phyloP scores from a whole-genome alignment of 1,140 invertebrate genomes.

The Coelopa frigida region DNA sequence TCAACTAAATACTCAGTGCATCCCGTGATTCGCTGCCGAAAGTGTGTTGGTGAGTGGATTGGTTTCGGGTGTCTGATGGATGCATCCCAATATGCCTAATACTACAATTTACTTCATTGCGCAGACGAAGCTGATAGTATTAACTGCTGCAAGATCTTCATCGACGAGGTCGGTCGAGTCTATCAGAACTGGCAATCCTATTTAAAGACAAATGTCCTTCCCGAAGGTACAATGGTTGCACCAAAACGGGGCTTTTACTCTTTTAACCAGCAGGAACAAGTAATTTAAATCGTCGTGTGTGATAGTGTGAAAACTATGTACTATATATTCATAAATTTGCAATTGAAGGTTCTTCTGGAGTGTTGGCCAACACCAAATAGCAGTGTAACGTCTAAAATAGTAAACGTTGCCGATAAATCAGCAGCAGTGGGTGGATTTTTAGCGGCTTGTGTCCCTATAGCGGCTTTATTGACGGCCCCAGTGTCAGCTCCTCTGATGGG shows the following conservation, averaged over 20 bases:
- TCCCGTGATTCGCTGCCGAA: constrained; percentile 31
- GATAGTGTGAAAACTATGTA: too few relatives aligned
- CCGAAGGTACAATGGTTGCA: constrained; percentile 29
- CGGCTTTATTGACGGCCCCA: constrained; percentile 16
- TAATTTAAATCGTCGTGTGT: constrained; percentile 7
- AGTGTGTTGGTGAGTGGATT: constrained; percentile 20
- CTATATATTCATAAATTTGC: too few relatives aligned
- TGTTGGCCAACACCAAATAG: constrained; percentile 17
- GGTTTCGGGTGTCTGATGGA: not conserved
- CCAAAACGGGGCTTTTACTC: constrained; percentile 28
- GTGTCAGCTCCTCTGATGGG: constrained; percentile 26
- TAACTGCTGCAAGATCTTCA: constrained; percentile 34
- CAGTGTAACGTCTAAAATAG: constrained; percentile 1
- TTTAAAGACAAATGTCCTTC: constrained; percentile 25
- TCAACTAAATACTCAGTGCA: constrained; percentile 28
- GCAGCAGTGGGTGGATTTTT: constrained; percentile 20
- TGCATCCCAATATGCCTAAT: not conserved
- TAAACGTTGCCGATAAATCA: constrained; percentile 18
- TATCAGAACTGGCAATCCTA: constrained; percentile 30
- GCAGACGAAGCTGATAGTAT: constrained; percentile 13
- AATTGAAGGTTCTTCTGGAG: too few relatives aligned
- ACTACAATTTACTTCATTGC: not conserved
- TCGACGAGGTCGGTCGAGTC: constrained; percentile 31
- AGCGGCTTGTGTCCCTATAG: constrained; percentile 10
- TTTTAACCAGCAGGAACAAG: constrained; percentile 13